Evolutionary conservation across 2,113 vertebrate genomes (phyloP).

Genomic region (Dissostichus mawsoni): DNA sequence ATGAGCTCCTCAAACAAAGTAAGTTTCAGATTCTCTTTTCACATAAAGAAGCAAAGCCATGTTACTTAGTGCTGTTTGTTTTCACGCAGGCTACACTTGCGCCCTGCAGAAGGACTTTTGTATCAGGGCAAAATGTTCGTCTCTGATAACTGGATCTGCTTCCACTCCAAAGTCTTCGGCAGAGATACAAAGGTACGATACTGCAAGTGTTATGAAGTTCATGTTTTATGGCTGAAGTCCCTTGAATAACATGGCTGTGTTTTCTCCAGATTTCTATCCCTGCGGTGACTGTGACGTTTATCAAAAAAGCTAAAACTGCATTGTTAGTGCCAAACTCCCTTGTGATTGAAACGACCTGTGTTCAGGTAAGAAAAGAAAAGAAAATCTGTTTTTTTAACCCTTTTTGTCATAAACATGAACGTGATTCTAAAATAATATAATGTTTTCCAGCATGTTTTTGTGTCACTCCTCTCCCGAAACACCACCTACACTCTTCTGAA

Average conservation of each 20-base stretch:
- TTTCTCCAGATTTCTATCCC: constrained; percentile 91
- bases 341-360: constrained; percentile 87
- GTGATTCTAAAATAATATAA: neutral
- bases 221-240: neutral
- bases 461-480: constrained; percentile 93
- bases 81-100: constrained; percentile 92
- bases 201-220: neutral
- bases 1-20: constrained; percentile 93
- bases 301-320: constrained; percentile 96
- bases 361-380: constrained; percentile 83
- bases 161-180: constrained; percentile 97
- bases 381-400: neutral
- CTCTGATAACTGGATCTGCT: constrained; percentile 98
- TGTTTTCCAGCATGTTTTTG: constrained; percentile 90
- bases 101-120: constrained; percentile 95
- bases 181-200: constrained; percentile 91
- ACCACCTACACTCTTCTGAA: constrained; percentile 91
- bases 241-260: neutral
- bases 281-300: constrained; percentile 87
- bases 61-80: neutral
- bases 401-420: neutral
- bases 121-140: constrained; percentile 96
- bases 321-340: constrained; percentile 94
- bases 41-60: neutral
- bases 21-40: constrained; percentile 70